A percentile compares a stretch with the other conserved stretches of the same genome.
Conservation (phyloP, 1,140 invertebrate species). For the Nylanderia fulva region DNA sequence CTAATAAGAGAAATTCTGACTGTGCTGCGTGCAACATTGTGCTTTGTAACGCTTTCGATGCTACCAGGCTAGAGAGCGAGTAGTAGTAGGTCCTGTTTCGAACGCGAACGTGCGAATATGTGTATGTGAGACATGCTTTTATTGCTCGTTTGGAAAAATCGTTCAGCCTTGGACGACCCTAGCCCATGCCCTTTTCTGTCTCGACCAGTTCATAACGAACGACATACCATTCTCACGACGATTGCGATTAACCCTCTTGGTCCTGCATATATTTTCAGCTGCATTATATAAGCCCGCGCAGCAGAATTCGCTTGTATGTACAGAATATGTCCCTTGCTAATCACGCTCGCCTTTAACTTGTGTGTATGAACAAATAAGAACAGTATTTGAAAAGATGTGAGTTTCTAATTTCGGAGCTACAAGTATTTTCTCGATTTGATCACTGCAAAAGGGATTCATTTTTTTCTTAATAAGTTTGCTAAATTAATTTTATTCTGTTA, state of each 20-base stretch:
- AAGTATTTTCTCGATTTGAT: not conserved
- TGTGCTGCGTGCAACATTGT: not conserved
- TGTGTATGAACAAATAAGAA: conserved; percentile 17
- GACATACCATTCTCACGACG: conserved; percentile 74
- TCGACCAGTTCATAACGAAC: conserved; percentile 71
- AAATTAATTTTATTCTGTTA: conserved; percentile 1
- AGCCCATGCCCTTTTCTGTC: conserved; percentile 72
- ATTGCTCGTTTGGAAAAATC: conserved; percentile 70
- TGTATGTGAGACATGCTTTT: not conserved
- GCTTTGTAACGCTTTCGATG: conserved; percentile 40
- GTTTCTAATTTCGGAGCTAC: conserved; percentile 24
- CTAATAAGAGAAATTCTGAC: conserved; percentile 54
- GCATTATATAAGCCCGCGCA: not conserved
- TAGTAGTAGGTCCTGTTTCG: conserved; percentile 57
- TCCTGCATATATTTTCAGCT: conserved; percentile 60
- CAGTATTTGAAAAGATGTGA: conserved; percentile 3
- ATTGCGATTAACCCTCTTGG: conserved; percentile 64
- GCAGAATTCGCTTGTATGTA: conserved; percentile 1
- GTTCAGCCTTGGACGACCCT: conserved; percentile 67
- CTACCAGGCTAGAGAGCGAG: conserved; percentile 11
- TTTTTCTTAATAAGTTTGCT: not conserved
- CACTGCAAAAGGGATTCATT: not conserved
- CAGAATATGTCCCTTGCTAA: not conserved
- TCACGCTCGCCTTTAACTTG: conserved; percentile 17
- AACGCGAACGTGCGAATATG: not conserved